Evolutionary conservation across 2,797 vertebrate species (phyloP), one percentile per base, ranked within the genome.

Genomic region (Poeciliopsis paucimaculata): DNA sequence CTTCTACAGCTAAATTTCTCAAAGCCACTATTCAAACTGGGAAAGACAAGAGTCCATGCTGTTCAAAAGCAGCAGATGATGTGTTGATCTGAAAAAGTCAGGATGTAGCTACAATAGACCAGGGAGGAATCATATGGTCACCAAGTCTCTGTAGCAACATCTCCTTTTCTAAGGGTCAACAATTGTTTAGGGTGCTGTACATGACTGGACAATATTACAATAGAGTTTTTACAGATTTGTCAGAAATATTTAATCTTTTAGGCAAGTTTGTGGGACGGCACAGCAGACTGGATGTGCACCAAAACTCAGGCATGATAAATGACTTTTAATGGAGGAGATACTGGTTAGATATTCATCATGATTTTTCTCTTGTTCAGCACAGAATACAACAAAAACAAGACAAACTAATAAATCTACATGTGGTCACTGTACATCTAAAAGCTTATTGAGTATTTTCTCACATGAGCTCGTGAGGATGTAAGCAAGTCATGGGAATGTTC

Each of bases 401-500:
- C 80, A 2, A 73, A 76, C 23, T 2, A 77, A 81, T 23, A 23
- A 57, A 72, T 47, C 74, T 45, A 64, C 70, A 70, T 73, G 51
- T 78, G 64, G 68, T 78, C 34, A 72, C 31, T 55, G 57, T 36
- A 82, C 75, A 71, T 84, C 46, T 86, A 88, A 83, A 36, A 84
- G 81, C 43, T 88, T 11, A 68, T 26, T 23, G 34, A 18, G 64
- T 41, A 68, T 26, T 41, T 41, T 41, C 62, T 66, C 77, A 86
- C 43, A 72, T 39, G 57, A 55, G 72, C 70, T 84, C n/a, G 80
- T 80, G 57, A 81, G 75, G 28, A 82, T 75, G 73, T 72, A 53
- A 84, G 82, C 72, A 87, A 84, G 9, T 82, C 16, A 80, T 79
- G 83, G 79, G 76, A 0, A 85, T 78, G 60, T 72, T 64, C 72